Percentiles rank a stretch among this genome's conserved stretches.
Evolutionary conservation across 1,140 invertebrate species (phyloP).

Genomic region (Teleopsis dalmanni): DNA sequence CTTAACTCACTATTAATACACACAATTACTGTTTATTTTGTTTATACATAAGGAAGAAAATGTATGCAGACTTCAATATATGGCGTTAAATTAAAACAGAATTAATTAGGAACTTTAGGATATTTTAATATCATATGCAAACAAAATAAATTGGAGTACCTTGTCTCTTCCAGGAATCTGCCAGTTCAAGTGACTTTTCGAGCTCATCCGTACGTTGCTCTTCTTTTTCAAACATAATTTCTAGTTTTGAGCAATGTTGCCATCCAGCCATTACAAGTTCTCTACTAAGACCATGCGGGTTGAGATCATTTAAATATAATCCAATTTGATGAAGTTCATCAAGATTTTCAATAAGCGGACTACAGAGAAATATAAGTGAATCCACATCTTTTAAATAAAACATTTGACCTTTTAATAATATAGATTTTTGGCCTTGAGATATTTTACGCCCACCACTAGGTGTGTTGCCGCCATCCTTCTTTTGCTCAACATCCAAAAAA

Average conservation of each 20-base stretch:
- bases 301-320: conserved; percentile 76
- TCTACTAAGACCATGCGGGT: conserved; percentile 74
- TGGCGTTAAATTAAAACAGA: no score
- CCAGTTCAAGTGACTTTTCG: conserved; percentile 60
- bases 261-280: conserved; percentile 79
- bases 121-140: no score
- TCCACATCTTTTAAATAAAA: conserved; percentile 70
- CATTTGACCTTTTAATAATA: conserved; percentile 79
- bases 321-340: conserved; percentile 72
- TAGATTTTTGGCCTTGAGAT: conserved; percentile 61
- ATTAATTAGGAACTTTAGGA: no score
- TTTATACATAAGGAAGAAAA: no score
- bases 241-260: conserved; percentile 78
- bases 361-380: conserved; percentile 74
- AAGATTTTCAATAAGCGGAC: conserved; percentile 77
- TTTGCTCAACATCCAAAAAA: conserved; percentile 5
- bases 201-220: conserved; percentile 66
- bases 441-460: conserved; percentile 50
- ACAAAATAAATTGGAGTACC: no score
- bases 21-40: no score
- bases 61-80: no score
- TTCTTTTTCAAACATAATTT: conserved; percentile 72
- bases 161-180: conserved; percentile 76
- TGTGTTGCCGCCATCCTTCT: conserved; percentile 17
- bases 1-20: no score